phyloP scores from a whole-genome alignment of 2,797 vertebrate genomes.

The Xiphorhynchus erythropygius region DNA sequence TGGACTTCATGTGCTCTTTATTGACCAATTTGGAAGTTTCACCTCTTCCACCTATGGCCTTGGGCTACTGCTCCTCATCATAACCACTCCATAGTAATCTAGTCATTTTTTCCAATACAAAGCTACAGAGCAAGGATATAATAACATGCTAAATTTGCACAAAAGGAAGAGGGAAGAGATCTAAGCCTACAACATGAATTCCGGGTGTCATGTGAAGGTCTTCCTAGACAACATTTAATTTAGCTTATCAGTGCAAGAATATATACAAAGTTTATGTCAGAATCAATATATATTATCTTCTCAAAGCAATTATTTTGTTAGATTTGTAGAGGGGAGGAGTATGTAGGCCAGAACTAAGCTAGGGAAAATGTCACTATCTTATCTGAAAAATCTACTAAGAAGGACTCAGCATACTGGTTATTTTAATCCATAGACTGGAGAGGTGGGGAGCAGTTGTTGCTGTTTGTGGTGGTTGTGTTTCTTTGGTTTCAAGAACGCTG shows the following conservation, averaged over 20 bases:
- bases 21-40: not conserved
- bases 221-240: not conserved
- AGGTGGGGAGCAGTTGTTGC: rapidly evolving
- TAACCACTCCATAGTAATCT: not conserved
- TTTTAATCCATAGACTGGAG: not conserved
- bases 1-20: not conserved
- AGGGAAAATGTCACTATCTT: not conserved
- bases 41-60: not conserved
- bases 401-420: not conserved
- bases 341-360: not conserved
- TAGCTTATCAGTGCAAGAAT: not conserved
- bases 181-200: not conserved
- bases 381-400: not conserved
- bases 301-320: not conserved
- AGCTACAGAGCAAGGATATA: not conserved
- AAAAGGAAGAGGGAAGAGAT: not conserved
- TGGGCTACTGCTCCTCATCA: not conserved
- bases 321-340: not conserved
- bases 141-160: not conserved
- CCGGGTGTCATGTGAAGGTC: not conserved
- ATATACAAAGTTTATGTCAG: not conserved
- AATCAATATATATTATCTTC: not conserved
- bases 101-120: not conserved
- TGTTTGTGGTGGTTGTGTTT: not conserved
- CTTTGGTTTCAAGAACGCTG: not conserved